Conservation (phyloP, 2,888 invertebrate species). For the Cyclophora albipunctata region DNA sequence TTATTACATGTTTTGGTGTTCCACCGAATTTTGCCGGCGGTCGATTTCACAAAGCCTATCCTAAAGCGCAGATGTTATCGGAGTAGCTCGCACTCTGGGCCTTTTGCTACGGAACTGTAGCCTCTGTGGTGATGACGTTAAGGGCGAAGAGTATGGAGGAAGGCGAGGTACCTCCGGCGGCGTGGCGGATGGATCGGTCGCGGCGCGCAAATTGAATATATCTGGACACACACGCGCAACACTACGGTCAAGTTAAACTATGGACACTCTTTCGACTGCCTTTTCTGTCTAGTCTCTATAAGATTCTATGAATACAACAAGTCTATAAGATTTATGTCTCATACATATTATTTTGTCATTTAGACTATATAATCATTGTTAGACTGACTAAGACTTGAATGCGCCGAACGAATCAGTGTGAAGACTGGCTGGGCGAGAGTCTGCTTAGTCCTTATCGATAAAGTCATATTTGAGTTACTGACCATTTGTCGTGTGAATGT, state of each 20-base stretch:
- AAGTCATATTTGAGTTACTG: too few species aligned
- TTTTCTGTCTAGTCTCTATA: too few species aligned
- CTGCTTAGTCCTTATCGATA: too few species aligned
- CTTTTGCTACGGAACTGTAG: not conserved
- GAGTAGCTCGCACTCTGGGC: slow-evolving; percentile 7
- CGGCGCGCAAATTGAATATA: slow-evolving; percentile 39
- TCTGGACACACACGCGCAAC: slow-evolving; percentile 12
- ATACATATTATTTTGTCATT: too few species aligned
- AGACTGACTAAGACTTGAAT: too few species aligned
- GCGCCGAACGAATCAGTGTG: too few species aligned
- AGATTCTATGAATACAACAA: too few species aligned
- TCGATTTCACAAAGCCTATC: slow-evolving; percentile 17
- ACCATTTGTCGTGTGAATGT: too few species aligned
- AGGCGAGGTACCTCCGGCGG: slow-evolving; percentile 9
- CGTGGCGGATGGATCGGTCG: slow-evolving; percentile 35
- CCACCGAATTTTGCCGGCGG: slow-evolving; percentile 18
- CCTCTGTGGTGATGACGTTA: not conserved
- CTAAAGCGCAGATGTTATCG: slow-evolving; percentile 20
- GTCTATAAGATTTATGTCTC: too few species aligned
- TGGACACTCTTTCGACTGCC: too few species aligned
- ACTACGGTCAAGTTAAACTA: not conserved
- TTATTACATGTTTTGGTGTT: slow-evolving; percentile 2
- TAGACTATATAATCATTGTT: too few species aligned
- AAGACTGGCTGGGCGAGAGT: too few species aligned
- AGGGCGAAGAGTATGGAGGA: not conserved